Evolutionary conservation across 2,113 vertebrate genomes (phyloP).

Genomic region (Thalassarche chlororhynchos): DNA sequence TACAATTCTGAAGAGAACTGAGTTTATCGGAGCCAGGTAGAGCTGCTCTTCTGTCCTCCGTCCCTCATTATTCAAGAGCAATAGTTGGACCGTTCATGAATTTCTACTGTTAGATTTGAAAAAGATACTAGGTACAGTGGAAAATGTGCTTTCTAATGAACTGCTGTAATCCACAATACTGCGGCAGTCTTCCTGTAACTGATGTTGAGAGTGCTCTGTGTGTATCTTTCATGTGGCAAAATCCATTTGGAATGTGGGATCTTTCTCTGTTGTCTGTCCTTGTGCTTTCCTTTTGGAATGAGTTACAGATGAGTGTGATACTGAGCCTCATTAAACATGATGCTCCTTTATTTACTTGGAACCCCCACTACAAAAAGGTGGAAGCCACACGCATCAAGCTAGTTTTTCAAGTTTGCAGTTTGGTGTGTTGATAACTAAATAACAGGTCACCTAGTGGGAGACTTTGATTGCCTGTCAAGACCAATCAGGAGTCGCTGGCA

Average conservation of each 20-base stretch:
- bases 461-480: conserved; percentile 41
- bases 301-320: background rate
- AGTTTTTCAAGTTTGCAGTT: background rate
- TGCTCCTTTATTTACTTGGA: background rate
- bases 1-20: background rate
- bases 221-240: background rate
- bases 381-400: background rate
- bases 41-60: background rate
- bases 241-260: background rate
- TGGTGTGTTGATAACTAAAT: conserved; percentile 31
- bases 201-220: background rate
- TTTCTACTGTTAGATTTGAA: background rate
- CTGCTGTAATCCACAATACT: background rate
- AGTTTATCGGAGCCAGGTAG: background rate
- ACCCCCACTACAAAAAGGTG: background rate
- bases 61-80: background rate
- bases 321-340: background rate
- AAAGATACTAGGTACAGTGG: background rate
- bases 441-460: conserved; percentile 15
- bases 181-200: background rate
- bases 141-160: background rate
- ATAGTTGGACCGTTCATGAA: background rate
- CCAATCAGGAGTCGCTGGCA: background rate
- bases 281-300: background rate
- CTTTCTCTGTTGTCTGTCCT: background rate